These are phyloP conservation scores for Drosophila borborema DNA, from an alignment of 2,888 invertebrate species.

Conservation along the genomic window DNA sequence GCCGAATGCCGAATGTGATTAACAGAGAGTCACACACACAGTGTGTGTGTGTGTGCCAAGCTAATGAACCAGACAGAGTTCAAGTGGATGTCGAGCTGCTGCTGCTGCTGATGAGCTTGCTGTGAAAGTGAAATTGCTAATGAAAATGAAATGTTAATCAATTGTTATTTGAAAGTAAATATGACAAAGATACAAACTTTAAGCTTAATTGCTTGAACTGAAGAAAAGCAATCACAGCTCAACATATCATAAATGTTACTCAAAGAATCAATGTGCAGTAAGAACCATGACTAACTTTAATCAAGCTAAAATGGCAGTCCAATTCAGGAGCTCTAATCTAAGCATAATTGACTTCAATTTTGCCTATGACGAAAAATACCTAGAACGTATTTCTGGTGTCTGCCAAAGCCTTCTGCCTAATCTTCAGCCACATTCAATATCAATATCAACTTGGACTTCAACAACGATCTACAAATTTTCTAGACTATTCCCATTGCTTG, in stretches of 20 bases:
- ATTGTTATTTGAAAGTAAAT: background rate
- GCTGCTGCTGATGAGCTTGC: background rate
- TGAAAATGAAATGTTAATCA: background rate
- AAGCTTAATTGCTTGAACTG: background rate
- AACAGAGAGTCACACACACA: background rate
- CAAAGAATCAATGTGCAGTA: background rate
- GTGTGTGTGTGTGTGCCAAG: background rate
- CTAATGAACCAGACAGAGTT: slow-evolving; percentile 29
- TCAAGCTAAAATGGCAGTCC: background rate
- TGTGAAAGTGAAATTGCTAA: slow-evolving; percentile 4
- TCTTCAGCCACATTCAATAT: background rate
- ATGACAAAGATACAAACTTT: background rate
- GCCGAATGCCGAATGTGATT: slow-evolving; percentile 4
- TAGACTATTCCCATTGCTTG: background rate
- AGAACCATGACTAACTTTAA: background rate
- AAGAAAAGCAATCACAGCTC: no score
- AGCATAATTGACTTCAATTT: background rate
- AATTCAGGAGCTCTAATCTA: background rate
- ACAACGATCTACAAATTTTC: background rate
- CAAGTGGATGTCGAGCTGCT: background rate
- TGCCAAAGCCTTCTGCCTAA: background rate
- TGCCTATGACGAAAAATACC: no score
- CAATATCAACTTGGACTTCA: background rate
- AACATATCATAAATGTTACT: background rate
- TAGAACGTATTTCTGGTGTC: background rate